A percentile compares a stretch with the other conserved stretches of the same genome.
Evolutionary conservation across 2,888 invertebrate species (phyloP).

Genomic region (Mimachlamys varia): DNA sequence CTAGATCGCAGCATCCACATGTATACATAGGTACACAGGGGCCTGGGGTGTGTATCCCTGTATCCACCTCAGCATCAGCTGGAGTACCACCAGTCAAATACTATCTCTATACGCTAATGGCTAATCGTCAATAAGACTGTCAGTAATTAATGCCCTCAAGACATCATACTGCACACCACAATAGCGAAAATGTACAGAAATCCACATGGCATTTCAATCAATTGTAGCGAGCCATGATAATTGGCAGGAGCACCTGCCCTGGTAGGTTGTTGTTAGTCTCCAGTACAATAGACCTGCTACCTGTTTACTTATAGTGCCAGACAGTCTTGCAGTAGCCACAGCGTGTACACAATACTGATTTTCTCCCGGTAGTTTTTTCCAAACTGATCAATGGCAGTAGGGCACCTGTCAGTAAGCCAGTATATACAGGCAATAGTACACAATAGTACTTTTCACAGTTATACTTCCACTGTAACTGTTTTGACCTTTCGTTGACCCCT

Average conservation of each 20-base stretch:
- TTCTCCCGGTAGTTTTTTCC: background rate
- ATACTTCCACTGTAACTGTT: background rate
- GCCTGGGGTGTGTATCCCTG: background rate
- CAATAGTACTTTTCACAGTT: background rate
- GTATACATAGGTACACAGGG: background rate
- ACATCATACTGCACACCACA: conserved; percentile 12
- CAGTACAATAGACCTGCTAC: conserved; percentile 4
- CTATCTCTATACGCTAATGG: background rate
- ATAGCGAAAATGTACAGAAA: background rate
- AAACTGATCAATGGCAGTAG: background rate
- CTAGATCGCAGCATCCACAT: background rate
- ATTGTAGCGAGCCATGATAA: conserved; percentile 28
- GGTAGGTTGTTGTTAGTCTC: background rate
- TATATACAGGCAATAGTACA: background rate
- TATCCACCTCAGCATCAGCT: background rate
- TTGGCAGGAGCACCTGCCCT: conserved; percentile 17
- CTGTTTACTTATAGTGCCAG: background rate
- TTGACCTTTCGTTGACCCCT: background rate
- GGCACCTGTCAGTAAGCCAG: background rate
- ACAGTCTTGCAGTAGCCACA: background rate
- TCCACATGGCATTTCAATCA: conserved; percentile 34
- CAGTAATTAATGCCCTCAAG: background rate
- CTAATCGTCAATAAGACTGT: background rate
- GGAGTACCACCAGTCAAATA: background rate
- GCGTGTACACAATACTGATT: background rate